Evolutionary conservation across 2,113 vertebrate genomes (phyloP).

Genomic region (Chionomys nivalis): DNA sequence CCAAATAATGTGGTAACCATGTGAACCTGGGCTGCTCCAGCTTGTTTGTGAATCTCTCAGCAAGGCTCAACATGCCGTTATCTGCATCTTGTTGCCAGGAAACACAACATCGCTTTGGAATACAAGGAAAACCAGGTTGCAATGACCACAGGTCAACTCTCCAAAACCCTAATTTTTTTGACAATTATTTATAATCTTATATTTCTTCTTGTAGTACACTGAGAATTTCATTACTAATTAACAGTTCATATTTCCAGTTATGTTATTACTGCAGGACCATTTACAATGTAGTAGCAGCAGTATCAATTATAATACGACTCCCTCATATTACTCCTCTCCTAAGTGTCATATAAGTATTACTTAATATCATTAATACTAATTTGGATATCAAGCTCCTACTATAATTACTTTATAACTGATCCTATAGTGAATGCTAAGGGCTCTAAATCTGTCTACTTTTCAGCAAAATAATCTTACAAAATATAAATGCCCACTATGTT

Average conservation of each 20-base stretch:
- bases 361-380: constrained; percentile 53
- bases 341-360: constrained; percentile 47
- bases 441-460: neutral
- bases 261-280: constrained; percentile 46
- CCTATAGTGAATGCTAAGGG: neutral
- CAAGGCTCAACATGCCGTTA: constrained; percentile 85
- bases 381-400: constrained; percentile 40
- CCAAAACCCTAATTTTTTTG: constrained; percentile 37
- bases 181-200: constrained; percentile 16
- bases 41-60: constrained; percentile 87
- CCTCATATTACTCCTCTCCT: neutral
- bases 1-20: constrained; percentile 89
- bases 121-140: constrained; percentile 80
- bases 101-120: constrained; percentile 83
- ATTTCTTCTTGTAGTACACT: constrained; percentile 26
- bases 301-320: constrained; percentile 37
- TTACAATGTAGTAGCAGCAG: constrained; percentile 46
- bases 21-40: constrained; percentile 86
- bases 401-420: neutral
- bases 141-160: constrained; percentile 78
- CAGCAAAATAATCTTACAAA: neutral
- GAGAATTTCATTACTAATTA: constrained; percentile 57
- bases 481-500: neutral
- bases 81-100: constrained; percentile 89
- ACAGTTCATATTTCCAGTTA: constrained; percentile 42